Conservation (phyloP, 2,888 invertebrate species). For the Dasysyrphus albostriatus region DNA sequence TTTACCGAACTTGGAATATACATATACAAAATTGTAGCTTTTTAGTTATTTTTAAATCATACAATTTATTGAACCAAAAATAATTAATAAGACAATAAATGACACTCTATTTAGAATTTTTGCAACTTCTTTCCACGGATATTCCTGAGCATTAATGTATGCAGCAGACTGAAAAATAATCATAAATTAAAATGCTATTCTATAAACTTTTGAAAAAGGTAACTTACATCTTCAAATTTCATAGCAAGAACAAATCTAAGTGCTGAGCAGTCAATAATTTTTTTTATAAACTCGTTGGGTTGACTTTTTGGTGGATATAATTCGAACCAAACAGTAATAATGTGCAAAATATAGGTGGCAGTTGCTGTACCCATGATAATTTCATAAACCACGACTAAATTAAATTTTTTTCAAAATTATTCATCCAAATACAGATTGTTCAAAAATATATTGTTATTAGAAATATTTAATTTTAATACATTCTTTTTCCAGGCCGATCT, state of each 20-base stretch:
- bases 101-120: conserved; percentile 79
- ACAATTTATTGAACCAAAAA: conserved; percentile 30
- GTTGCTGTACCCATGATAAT: conserved; percentile 78
- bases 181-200: neutral
- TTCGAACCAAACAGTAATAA: conserved; percentile 80
- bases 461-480: too few relatives aligned
- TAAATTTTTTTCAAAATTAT: neutral
- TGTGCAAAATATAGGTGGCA: conserved; percentile 80
- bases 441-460: too few relatives aligned
- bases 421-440: neutral
- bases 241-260: conserved; percentile 79
- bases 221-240: conserved; percentile 80
- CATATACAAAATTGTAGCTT: too few relatives aligned
- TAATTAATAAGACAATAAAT: conserved; percentile 75
- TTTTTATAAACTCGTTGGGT: conserved; percentile 77
- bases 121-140: conserved; percentile 81
- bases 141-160: conserved; percentile 78
- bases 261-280: conserved; percentile 78
- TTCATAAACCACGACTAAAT: conserved; percentile 80
- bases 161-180: conserved; percentile 78
- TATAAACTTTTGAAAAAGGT: neutral
- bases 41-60: conserved; percentile 13
- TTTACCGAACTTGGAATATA: too few relatives aligned
- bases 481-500: too few relatives aligned
- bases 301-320: conserved; percentile 80